phyloP scores from a whole-genome alignment of 1,140 invertebrate species.

The Agraylea sexmaculata region DNA sequence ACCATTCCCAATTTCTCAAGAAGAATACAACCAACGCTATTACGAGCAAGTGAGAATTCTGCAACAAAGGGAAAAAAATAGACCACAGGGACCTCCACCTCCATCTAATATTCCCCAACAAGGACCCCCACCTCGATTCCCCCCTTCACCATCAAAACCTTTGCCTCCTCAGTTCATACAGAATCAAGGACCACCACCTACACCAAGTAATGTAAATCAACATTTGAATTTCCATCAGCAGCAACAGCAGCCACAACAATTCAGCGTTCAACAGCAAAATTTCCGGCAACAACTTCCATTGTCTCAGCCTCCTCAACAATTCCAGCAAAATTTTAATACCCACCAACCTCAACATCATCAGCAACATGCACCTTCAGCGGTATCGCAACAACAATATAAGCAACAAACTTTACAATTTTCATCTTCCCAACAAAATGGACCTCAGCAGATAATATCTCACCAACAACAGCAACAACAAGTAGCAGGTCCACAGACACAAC shows the following conservation, averaged over 20 bases:
- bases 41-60: slow-evolving; percentile 21
- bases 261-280: slow-evolving; percentile 25
- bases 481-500: slow-evolving; percentile 25
- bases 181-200: slow-evolving; percentile 11
- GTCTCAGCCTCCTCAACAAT: slow-evolving; percentile 32
- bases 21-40: slow-evolving; percentile 22
- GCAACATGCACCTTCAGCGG: slow-evolving; percentile 28
- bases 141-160: slow-evolving; percentile 30
- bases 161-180: slow-evolving; percentile 24
- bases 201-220: slow-evolving; percentile 12
- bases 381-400: slow-evolving; percentile 27
- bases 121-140: slow-evolving; percentile 21
- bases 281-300: slow-evolving; percentile 21
- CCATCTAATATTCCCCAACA: too few species aligned
- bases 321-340: slow-evolving; percentile 40
- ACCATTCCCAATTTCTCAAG: slow-evolving; percentile 20
- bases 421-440: slow-evolving; percentile 29
- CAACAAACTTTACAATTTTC: slow-evolving; percentile 27
- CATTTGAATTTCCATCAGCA: slow-evolving; percentile 12
- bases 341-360: slow-evolving; percentile 35
- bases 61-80: slow-evolving; percentile 24
- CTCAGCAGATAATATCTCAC: too few species aligned
- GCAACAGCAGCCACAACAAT: slow-evolving; percentile 25
- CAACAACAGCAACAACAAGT: slow-evolving; percentile 23
- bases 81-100: slow-evolving; percentile 28